Base-by-base conservation (phyloP, 2,113 vertebrate species). In the Vanacampus margaritifer region DNA sequence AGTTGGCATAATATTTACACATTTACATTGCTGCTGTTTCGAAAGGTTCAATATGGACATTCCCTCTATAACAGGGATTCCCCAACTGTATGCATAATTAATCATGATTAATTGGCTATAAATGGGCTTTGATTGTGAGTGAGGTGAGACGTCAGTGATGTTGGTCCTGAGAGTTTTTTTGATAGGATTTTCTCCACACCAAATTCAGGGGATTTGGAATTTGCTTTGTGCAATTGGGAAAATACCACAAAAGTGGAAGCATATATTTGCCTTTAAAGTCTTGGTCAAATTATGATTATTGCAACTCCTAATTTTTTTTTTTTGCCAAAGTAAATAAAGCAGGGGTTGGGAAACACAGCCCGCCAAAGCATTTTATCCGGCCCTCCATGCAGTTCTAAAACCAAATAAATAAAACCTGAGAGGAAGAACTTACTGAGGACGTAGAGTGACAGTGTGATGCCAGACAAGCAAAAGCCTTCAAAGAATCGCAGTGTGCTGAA, bases 401-500 rank as follows among this genome's bases (percentile, higher is more conserved):
- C 12, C 32, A 59, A 35, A 53, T 39, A 39, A 6, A 37, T 41
- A 41, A 41, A 41, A 41, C 9, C 39, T 10, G 9, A 43, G 41
- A 46, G 36, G 35, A 23, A 14, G 35, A 32, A 97, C 97, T 98
- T 87, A 99, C 97, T 89, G 77, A 98, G 87, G 36, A 94, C 94
- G 0, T 95, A 99, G 79, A 99, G 87, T 8, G 95, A 95, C 43
- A 99, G 94, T 16, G 89, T 91, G 83, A 99, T 95, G 72, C 97
- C 97, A 60, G 97, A 95, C 85, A 98, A 91, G 86, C 95, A 97
- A 89, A 99, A 99, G 61, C 97, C 97, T 88, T 99, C 96, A 26
- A 99, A 98, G 93, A 99, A 98, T 73, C 97, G 94, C 88, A 99
- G 92, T 23, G 96, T 98, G 94, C 95, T 97, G 93, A 98, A 98